phyloP scores from a whole-genome alignment of 1,140 invertebrate genomes.

The Orius laevigatus region DNA sequence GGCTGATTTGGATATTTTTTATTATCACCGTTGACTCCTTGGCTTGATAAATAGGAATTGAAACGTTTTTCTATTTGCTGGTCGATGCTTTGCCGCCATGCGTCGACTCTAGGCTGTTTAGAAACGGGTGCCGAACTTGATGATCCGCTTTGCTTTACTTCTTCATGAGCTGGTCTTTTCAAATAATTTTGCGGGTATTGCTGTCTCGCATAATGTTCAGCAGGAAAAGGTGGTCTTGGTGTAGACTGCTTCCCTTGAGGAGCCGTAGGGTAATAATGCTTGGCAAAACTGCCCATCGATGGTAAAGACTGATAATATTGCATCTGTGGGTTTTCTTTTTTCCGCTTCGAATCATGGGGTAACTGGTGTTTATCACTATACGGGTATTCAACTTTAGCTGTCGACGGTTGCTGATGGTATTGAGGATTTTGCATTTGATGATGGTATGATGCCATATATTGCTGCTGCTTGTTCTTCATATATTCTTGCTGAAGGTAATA shows the following conservation, averaged over 20 bases:
- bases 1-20: conserved; percentile 1
- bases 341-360: too few species aligned
- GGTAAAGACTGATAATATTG: too few species aligned
- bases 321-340: too few species aligned
- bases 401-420: conserved; percentile 14
- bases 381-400: conserved; percentile 1
- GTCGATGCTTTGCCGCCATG: conserved; percentile 35
- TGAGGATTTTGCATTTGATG: conserved; percentile 16
- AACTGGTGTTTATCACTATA: too few species aligned
- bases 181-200: conserved; percentile 4
- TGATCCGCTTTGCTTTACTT: conserved; percentile 5
- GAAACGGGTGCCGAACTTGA: conserved; percentile 20
- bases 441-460: conserved; percentile 8
- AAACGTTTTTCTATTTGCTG: conserved; percentile 37
- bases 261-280: too few species aligned
- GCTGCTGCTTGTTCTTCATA: conserved; percentile 14
- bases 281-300: too few species aligned
- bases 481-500: conserved; percentile 11
- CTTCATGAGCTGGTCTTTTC: conserved; percentile 6
- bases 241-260: too few species aligned
- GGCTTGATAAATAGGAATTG: conserved; percentile 19
- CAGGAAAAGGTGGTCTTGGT: too few species aligned
- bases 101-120: conserved; percentile 33
- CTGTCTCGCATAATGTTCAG: too few species aligned
- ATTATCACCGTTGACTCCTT: conserved; percentile 15